Base-by-base conservation (phyloP, 2,113 vertebrate species). In the Odocoileus virginianus region DNA sequence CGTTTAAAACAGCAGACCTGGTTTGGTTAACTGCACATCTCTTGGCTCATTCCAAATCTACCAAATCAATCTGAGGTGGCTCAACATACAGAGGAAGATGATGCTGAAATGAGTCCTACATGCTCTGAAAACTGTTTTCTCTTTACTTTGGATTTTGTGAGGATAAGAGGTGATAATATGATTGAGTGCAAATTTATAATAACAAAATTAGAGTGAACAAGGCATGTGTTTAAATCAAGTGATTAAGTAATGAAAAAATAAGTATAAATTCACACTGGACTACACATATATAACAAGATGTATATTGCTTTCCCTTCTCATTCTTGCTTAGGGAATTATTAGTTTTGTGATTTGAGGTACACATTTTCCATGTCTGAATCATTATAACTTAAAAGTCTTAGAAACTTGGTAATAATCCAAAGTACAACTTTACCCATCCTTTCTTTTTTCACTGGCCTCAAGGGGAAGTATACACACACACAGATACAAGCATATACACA, bases 401-500 rank as follows among this genome's bases (percentile, higher is more conserved):
- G 86, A 82, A 94, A 96, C n/a, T 81, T 91, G 14, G 3, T 88
- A 95, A 92, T 57, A 95, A 74, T 64, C n/a, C 64, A 79, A 55
- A 87, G 23, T 40, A 82, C 16, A 92, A 50, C 5, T 87, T 96
- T 52, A 50, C 9, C 58, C 21, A 58, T 40, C 6, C 21, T 55
- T 93, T 81, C 17, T 28, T 28, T 10, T 57, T 87, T 74, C 27
- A 13, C 21, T 91, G 16, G 10, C 76, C 58, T 33, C 16, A 17
- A n/a, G 36, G 57, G n/a, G 43, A 58, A 89, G 55, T 9, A 36
- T 17, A 82, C 47, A 82, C 78, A 50, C 27, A 78, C 36, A 47
- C 30, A 91, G 7, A 87, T 3, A 45, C 3, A 14, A 7, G 25
- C 2, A 27, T 1, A 21, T 11, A 33, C 16, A 60, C 33, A 81